Base-by-base conservation (phyloP, 2,113 vertebrate genomes). In the Sapayoa aenigma region DNA sequence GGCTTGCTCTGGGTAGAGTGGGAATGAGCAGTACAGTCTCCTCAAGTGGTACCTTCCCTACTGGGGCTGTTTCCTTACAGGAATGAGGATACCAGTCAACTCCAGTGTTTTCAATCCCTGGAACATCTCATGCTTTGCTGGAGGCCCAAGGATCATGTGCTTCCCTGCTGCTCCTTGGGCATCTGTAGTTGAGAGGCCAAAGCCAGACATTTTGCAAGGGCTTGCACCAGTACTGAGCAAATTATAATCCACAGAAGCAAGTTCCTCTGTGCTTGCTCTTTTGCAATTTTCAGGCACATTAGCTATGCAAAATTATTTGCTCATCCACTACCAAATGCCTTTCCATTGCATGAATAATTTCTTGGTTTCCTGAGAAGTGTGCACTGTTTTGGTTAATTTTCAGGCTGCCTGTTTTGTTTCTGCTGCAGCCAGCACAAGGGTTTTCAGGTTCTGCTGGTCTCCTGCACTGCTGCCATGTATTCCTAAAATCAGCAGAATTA, bases 1-100 rank as follows among this genome's bases (percentile, higher is more conserved):
- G 53, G 18, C 2, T 69, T 22, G 14, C 33, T 67, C n/a, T 0
- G 0, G 8, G 6, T 16, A 19, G 68, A 42, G 63, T 5, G 2
- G 39, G 59, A 53, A 44, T 0, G 14, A 65, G 53, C 68, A 28
- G 42, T 3, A 24, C 7, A 25, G 27, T 9, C 27, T 60, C 33
- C 58, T 68, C 1, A 1, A 22, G n/a, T 25, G 16, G 11, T 3
- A 9, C 21, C 9, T 67, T 30, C n/a, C 13, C n/a, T 76, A 9
- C 22, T 63, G 30, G 21, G 53, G 25, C 30, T 69, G 4, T 14
- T 59, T 50, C 21, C 28, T 42, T 37, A 4, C 7, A 10, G 80
- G 13, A 46, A 6, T 9, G 15, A 90, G 28, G 22, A 30, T 16
- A 25, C 6, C 52, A 46, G 10, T 9, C 25, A 33, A 4, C 16